Evolutionary conservation across 2,113 vertebrate genomes (phyloP).

Genomic region (Prolemur simus): DNA sequence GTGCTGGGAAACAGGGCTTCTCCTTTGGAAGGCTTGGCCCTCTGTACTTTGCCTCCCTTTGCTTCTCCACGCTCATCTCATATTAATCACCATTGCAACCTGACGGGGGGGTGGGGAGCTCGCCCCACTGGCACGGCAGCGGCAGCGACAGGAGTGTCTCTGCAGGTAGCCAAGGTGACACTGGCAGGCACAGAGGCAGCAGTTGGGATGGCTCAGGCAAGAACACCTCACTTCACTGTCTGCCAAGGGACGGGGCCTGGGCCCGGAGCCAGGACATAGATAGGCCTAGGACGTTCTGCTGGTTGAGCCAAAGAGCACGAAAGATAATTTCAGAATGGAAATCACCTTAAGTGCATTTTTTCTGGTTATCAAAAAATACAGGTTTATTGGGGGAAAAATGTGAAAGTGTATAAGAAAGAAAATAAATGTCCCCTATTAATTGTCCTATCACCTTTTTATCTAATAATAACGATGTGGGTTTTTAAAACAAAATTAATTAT

Average conservation of each 20-base stretch:
- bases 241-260: neutral
- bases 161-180: slow-evolving; percentile 40
- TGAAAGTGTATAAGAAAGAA: slow-evolving; percentile 3
- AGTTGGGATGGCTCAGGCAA: neutral
- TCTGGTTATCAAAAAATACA: neutral
- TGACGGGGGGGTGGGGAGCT: neutral
- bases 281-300: neutral
- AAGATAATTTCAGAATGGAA: slow-evolving; percentile 38
- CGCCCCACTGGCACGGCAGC: neutral
- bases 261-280: neutral
- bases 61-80: neutral
- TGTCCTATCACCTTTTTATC: neutral
- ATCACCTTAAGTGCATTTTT: neutral
- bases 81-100: slow-evolving; percentile 29
- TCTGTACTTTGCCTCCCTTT: neutral
- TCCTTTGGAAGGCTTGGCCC: neutral
- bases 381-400: neutral
- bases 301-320: neutral
- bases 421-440: neutral
- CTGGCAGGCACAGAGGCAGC: slow-evolving; percentile 27
- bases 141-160: neutral
- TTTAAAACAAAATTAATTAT: neutral
- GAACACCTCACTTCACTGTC: neutral
- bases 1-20: neutral
- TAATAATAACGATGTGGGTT: neutral